phyloP scores from a whole-genome alignment of 2,797 vertebrate genomes.

The Heliangelus exortis region DNA sequence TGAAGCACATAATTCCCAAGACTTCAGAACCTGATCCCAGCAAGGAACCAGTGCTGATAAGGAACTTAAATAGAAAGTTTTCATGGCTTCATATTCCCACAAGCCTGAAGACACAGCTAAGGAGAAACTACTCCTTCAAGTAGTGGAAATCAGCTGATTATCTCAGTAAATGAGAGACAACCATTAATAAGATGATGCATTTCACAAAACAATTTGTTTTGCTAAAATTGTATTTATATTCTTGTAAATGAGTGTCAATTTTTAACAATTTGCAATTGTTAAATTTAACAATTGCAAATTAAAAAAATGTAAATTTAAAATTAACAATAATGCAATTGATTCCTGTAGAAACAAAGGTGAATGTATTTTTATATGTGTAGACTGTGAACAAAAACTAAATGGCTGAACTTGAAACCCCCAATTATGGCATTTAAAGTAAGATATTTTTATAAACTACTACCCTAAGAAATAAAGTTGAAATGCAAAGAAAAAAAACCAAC shows the following conservation, averaged over 20 bases:
- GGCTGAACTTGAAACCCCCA: not conserved
- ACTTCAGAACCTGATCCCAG: not conserved
- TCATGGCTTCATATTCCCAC: not conserved
- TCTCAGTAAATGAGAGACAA: not conserved
- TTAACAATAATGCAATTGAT: not conserved
- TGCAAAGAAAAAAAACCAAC: not conserved
- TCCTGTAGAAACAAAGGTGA: not conserved
- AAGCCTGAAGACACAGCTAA: not conserved
- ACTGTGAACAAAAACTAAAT: not conserved
- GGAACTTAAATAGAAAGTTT: not conserved
- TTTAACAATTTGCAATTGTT: no score
- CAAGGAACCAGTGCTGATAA: not conserved
- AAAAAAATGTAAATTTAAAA: no score
- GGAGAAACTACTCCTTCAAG: slow-evolving; percentile 10
- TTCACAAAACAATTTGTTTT: not conserved
- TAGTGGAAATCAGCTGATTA: not conserved
- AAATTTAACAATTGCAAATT: no score
- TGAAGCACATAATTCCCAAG: slow-evolving; percentile 1
- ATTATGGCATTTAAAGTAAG: not conserved
- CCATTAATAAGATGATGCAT: not conserved
- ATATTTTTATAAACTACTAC: not conserved
- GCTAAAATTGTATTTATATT: not conserved
- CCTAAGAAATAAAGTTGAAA: not conserved
- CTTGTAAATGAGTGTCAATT: not conserved
- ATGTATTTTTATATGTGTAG: not conserved